These are phyloP conservation scores for Bucorvus abyssinicus DNA, from an alignment of 2,797 vertebrate species.

Conservation along the genomic window DNA sequence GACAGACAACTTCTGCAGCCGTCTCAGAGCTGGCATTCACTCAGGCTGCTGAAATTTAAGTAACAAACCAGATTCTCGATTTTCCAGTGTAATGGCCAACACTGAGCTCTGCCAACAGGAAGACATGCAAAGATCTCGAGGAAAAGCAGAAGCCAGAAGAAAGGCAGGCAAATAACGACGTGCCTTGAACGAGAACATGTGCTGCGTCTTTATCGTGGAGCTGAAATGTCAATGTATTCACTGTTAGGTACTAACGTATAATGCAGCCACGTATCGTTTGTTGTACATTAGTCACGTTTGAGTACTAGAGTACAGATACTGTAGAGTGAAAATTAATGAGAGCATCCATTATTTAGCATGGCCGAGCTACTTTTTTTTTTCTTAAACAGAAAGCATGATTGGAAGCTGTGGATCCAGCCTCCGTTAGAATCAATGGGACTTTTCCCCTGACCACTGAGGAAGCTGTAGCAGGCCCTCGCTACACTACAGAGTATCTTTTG, in stretches of 20 bases:
- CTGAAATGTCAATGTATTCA: constrained; percentile 53
- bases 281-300: constrained; percentile 49
- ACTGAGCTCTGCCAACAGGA: neutral
- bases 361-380: neutral
- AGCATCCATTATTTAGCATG: constrained; percentile 37
- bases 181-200: constrained; percentile 18
- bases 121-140: neutral
- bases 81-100: neutral
- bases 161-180: neutral
- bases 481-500: neutral
- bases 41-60: constrained; percentile 13
- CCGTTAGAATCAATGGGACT: neutral
- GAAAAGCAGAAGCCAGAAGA: constrained; percentile 6
- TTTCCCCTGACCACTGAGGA: neutral
- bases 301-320: constrained; percentile 23
- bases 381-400: neutral
- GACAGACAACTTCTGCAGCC: neutral
- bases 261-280: neutral
- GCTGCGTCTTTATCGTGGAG: neutral
- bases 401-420: constrained; percentile 16
- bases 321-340: constrained; percentile 43
- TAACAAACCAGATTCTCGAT: neutral
- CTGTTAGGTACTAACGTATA: constrained; percentile 22
- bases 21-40: neutral
- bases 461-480: neutral